Evolutionary conservation across 92 coral and sea anemone genomes (phyloP), one percentile per base, ranked within the genome.

Genomic region (Porites evermanni): DNA sequence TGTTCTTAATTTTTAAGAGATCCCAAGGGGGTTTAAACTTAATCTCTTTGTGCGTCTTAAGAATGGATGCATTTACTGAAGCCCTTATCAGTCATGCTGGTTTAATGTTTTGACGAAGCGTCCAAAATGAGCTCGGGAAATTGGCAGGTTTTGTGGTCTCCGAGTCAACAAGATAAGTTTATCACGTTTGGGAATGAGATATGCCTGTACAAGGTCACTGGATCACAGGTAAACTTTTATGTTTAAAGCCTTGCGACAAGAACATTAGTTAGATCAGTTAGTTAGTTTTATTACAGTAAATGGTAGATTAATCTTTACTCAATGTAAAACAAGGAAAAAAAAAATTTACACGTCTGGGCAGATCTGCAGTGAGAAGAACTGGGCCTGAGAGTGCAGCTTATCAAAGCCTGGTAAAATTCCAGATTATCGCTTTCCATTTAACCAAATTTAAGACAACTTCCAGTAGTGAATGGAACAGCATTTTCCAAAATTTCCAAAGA

Each of bases 141-240:
- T 84, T 93, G 95, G 93, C 95, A 90, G 77, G 98, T 97, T 2
- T 93, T 94, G 80, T 97, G 99, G 99, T 97, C 95, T 13, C 99
- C 99, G 67, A 85, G 89, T 71, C 92, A 89, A 56, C 93, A 72
- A 4, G 99, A 97, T 88, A 93, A 86, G 93, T 97, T 97, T 67
- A 91, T 97, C 83, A 90, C 96, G 4, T 96, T 90, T 84, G 92
- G 95, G 18, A 92, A 89, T 17, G 99, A 97, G 71, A 88, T 97
- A 51, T 93, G 96, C 70, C 89, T 97, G 71, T 97, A 97, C 94
- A 93, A 95, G 80, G 93, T 89, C 74, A 91, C 88, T 29, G 88
- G 75, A 23, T 75, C 91, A 20, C 95, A 97, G 98, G 99, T 97
- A 89, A 75, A n/a, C 13, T 64, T 24, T 6, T 1, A 50, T 32